Base-by-base conservation (phyloP, 2,888 invertebrate species). In the Stegophylla sp. region DNA sequence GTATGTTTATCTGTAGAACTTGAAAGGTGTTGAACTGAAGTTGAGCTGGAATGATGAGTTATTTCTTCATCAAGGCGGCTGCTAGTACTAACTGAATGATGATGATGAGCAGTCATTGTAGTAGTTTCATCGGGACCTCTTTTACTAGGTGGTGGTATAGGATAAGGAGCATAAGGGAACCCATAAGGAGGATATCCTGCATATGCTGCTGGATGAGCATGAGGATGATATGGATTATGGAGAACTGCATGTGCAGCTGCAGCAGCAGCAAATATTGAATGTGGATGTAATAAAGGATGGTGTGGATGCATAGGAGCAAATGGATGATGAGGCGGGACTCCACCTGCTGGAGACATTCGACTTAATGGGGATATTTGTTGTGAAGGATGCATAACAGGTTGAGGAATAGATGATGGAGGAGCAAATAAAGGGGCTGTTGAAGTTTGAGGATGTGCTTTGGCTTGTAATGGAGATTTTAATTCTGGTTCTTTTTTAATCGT, bases 401-500 rank as follows among this genome's bases (percentile, higher is more conserved):
- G 91, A 15, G 91, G 89, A 84, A 91, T 90, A 1, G 91, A 90
- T 5, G 91, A 88, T 1, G 91, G 90, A 77, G 89, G 86, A 10
- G 87, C 86, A 43, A 86, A 83, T 51, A 85, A 77, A 84, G 85
- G 66, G 83, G 84, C 20, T 59, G 84, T 79, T 63, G 84, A 82
- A 26, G 82, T 74, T 56, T 84, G 82, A 23, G 83, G 59, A 45
- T 82, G 84, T 3, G 86, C 85, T 7, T 86, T 76, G 12, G 84
- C 83, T 4, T 85, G 84, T 17, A 81, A 61, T 48, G 89, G 85
- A 86, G 86, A 85, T 87, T 89, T 85, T 63, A 84, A 83, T 34
- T 92, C 92, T 23, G 92, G 92, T 86, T 93, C 92, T 84, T 92
- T 92, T 86, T 93, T 93, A 83, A 93, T 92, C 84, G 90, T 91